A percentile compares a stretch with the other conserved stretches of the same genome.
Evolutionary conservation across 2,797 vertebrate species (phyloP).

Genomic region (Aldrovandia affinis): DNA sequence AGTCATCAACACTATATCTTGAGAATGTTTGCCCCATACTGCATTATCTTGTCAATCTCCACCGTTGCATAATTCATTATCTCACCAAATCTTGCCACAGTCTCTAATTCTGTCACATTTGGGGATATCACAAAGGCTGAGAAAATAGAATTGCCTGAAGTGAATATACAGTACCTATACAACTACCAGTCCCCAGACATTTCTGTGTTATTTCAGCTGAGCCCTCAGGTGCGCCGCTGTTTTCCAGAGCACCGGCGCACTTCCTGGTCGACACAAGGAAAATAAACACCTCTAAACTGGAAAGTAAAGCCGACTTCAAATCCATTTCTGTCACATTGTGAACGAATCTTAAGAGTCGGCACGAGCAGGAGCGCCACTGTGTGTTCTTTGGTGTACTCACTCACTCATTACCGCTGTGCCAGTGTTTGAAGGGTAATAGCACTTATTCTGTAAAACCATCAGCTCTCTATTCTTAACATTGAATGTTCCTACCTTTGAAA

Average conservation of each 20-base stretch:
- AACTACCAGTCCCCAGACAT: conserved; percentile 7
- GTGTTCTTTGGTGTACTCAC: background rate
- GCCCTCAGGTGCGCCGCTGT: background rate
- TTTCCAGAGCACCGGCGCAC: background rate
- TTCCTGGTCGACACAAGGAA: background rate
- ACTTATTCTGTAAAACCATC: background rate
- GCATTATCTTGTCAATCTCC: background rate
- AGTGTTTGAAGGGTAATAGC: background rate
- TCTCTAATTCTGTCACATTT: conserved; percentile 24
- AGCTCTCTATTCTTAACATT: background rate
- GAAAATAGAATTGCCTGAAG: conserved; percentile 28
- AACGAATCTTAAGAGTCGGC: background rate
- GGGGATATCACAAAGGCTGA: background rate
- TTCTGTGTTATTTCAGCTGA: conserved; percentile 12
- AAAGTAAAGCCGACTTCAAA: background rate
- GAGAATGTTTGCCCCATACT: background rate
- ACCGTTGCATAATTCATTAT: conserved; percentile 11
- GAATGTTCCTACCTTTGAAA: background rate
- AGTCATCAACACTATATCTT: background rate
- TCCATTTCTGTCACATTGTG: conserved; percentile 19
- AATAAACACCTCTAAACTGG: conserved; percentile 12
- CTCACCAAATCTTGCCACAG: conserved; percentile 6
- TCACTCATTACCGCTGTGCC: background rate
- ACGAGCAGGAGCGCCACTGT: background rate
- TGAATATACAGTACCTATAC: conserved; percentile 10